These are phyloP conservation scores for Oreochromis spilurus DNA, from an alignment of 2,113 vertebrate species.

Conservation along the genomic window DNA sequence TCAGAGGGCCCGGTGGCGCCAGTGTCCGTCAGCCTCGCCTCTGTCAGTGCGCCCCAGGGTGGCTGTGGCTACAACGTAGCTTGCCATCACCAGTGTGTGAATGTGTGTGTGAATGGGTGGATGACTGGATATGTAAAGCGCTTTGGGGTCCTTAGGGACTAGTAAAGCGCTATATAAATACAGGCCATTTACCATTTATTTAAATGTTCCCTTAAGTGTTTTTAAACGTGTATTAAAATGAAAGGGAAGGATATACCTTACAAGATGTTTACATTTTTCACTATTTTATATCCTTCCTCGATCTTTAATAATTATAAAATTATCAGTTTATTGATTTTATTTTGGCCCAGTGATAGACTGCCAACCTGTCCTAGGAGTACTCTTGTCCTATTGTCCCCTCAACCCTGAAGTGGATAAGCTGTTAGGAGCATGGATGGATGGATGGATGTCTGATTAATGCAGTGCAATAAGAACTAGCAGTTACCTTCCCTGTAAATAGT, in stretches of 20 bases:
- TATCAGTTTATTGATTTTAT: not conserved
- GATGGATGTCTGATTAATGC: not conserved
- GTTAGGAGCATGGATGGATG: not conserved
- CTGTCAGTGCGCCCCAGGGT: too few relatives aligned
- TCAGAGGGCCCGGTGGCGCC: too few relatives aligned
- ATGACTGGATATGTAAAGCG: too few relatives aligned
- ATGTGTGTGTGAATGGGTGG: too few relatives aligned
- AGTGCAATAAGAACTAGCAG: not conserved
- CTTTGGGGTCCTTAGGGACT: too few relatives aligned
- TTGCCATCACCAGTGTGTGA: too few relatives aligned
- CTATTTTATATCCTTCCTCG: not conserved
- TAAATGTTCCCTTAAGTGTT: not conserved
- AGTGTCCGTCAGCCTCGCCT: too few relatives aligned
- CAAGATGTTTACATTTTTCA: not conserved
- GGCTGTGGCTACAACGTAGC: too few relatives aligned
- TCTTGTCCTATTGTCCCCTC: not conserved
- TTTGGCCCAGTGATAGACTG: not conserved
- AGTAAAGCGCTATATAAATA: too few relatives aligned
- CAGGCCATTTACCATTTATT: too few relatives aligned
- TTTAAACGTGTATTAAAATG: not conserved
- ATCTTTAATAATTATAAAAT: not conserved
- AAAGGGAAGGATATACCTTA: not conserved
- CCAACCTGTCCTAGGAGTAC: not conserved
- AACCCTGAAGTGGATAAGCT: not conserved
- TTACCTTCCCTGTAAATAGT: not conserved